A percentile compares a stretch with the other conserved stretches of the same genome.
phyloP scores from a whole-genome alignment of 2,113 vertebrate species.

The Ochotona princeps region DNA sequence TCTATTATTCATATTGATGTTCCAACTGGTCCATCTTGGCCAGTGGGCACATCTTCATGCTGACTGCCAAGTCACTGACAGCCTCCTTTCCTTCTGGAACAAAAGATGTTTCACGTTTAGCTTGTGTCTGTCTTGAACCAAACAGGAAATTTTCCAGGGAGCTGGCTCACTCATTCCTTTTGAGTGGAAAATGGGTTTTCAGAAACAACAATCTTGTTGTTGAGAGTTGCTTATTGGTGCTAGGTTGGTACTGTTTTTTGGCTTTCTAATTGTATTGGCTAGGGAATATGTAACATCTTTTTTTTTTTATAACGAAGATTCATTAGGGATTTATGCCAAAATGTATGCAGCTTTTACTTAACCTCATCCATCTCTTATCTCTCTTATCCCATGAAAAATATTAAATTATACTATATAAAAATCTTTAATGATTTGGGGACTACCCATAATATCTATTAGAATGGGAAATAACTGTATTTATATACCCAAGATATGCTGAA shows the following conservation, averaged over 20 bases:
- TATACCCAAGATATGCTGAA: background rate
- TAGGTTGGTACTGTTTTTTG: background rate
- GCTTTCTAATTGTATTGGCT: background rate
- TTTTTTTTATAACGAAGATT: conserved; percentile 21
- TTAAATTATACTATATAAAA: conserved; percentile 42
- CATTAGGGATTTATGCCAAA: background rate
- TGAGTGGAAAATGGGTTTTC: background rate
- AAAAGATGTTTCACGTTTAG: background rate
- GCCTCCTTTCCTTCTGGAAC: background rate
- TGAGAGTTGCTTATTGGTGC: background rate
- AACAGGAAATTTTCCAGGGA: background rate
- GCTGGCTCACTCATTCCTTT: background rate
- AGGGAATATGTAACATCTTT: background rate
- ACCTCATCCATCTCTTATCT: background rate
- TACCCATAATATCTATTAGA: background rate
- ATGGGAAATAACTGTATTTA: background rate
- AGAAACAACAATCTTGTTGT: background rate
- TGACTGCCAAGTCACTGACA: background rate
- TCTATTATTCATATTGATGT: conserved; percentile 24
- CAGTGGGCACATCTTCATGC: background rate
- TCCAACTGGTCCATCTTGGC: background rate
- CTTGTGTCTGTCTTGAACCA: background rate
- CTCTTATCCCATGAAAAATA: conserved; percentile 26
- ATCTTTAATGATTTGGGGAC: conserved; percentile 12
- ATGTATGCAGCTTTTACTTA: background rate